Percentiles rank a stretch among this genome's conserved stretches.
These are phyloP conservation scores for Calyptommatus sinebrachiatus DNA, from an alignment of 2,113 vertebrate genomes.

Conservation along the genomic window DNA sequence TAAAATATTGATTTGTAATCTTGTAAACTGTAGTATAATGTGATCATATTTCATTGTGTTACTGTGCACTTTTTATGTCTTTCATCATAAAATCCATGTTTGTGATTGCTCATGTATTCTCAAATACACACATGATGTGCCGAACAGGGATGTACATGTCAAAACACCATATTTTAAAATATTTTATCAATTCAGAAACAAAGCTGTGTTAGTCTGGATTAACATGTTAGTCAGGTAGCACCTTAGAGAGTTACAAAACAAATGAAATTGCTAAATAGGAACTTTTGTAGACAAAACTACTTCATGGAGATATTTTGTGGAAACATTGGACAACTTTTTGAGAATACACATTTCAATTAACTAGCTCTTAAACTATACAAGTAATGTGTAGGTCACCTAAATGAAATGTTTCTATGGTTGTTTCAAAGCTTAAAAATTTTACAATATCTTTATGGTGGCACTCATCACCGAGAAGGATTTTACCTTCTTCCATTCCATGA, in stretches of 20 bases:
- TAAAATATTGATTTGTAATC: constrained; percentile 33
- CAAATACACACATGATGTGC: neutral
- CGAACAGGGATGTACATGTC: neutral
- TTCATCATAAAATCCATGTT: constrained; percentile 11
- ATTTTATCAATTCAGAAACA: too few species aligned
- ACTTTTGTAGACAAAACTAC: too few species aligned
- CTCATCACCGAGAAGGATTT: neutral
- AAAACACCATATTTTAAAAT: neutral
- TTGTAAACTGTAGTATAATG: constrained; percentile 20
- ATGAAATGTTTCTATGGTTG: constrained; percentile 6
- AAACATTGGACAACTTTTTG: neutral
- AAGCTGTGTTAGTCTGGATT: too few species aligned
- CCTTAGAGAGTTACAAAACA: too few species aligned
- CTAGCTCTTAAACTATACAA: neutral
- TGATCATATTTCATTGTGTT: neutral
- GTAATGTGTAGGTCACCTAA: neutral
- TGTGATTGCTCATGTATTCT: neutral
- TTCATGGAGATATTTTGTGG: neutral
- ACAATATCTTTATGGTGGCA: neutral
- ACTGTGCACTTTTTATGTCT: neutral
- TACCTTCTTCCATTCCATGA: neutral
- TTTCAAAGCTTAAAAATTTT: neutral
- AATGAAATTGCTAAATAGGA: too few species aligned
- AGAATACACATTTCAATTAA: neutral
- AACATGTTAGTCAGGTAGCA: too few species aligned